These are phyloP conservation scores for Balearica regulorum DNA, from an alignment of 2,797 vertebrate species.

Conservation along the genomic window DNA sequence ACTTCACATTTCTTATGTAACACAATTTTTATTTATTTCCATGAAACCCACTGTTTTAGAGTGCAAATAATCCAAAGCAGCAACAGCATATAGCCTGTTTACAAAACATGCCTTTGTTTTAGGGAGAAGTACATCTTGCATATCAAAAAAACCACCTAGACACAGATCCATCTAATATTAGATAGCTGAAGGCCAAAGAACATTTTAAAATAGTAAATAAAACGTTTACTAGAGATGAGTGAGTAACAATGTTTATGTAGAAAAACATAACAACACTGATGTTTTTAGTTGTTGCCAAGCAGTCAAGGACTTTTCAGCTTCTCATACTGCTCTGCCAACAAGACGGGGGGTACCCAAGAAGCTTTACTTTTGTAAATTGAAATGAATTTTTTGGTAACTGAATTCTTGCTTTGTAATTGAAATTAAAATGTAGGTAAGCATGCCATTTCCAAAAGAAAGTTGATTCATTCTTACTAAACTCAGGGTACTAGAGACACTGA, in stretches of 20 bases:
- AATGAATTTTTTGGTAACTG: too few relatives aligned
- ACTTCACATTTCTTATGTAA: background rate
- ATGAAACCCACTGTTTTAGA: background rate
- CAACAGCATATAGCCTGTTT: background rate
- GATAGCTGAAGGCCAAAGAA: background rate
- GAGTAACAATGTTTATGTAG: background rate
- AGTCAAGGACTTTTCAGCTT: too few relatives aligned
- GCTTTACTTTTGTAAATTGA: too few relatives aligned
- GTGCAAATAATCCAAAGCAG: background rate
- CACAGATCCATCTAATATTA: background rate
- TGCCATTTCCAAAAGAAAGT: background rate
- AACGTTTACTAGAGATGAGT: background rate
- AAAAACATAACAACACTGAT: background rate
- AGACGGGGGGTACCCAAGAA: too few relatives aligned
- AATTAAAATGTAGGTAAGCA: background rate
- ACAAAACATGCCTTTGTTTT: background rate
- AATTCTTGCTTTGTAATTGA: background rate
- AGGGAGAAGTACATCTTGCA: background rate
- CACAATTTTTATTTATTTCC: background rate
- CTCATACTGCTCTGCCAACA: too few relatives aligned
- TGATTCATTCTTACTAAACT: background rate
- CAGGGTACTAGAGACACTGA: background rate
- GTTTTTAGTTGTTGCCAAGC: too few relatives aligned
- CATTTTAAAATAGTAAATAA: background rate
- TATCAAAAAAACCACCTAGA: background rate